phyloP scores from a whole-genome alignment of 92 coral and sea anemone species.

The Zoanthus sociatus region DNA sequence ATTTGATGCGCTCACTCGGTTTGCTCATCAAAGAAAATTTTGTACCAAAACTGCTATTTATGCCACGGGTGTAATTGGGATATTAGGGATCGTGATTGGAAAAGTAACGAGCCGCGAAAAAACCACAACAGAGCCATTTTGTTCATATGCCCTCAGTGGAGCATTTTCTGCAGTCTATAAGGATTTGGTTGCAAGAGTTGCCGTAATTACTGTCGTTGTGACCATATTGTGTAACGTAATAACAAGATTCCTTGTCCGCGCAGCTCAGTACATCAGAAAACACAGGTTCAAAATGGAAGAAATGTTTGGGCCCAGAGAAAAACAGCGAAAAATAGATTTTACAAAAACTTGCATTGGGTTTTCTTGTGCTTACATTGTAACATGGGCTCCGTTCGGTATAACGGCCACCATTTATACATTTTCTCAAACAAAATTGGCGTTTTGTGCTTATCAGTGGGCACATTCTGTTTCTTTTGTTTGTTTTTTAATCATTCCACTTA shows the following conservation, averaged over 20 bases:
- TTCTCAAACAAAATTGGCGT: background rate
- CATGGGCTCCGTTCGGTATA: constrained; percentile 26
- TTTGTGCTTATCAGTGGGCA: constrained; percentile 32
- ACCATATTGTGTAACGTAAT: background rate
- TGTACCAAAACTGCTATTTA: constrained; percentile 13
- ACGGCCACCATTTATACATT: constrained; percentile 12
- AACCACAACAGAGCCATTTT: constrained; percentile 29
- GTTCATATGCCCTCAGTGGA: background rate
- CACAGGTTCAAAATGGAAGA: constrained; percentile 22
- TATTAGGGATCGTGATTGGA: background rate
- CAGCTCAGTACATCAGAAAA: constrained; percentile 9
- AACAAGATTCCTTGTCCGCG: background rate
- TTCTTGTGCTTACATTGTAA: constrained; percentile 9
- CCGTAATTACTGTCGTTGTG: background rate
- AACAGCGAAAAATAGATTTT: background rate
- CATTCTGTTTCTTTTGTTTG: constrained; percentile 20
- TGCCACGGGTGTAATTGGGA: background rate
- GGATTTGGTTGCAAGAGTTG: constrained; percentile 25
- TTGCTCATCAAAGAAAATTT: constrained; percentile 20
- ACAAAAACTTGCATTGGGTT: constrained; percentile 36
- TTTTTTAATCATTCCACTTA: constrained; percentile 21
- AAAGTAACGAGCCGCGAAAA: background rate
- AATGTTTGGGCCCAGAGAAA: constrained; percentile 31
- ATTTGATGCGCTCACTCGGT: constrained; percentile 33
- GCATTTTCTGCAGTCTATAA: background rate